Conservation (phyloP, 2,888 invertebrate genomes). For the Archips xylosteana region DNA sequence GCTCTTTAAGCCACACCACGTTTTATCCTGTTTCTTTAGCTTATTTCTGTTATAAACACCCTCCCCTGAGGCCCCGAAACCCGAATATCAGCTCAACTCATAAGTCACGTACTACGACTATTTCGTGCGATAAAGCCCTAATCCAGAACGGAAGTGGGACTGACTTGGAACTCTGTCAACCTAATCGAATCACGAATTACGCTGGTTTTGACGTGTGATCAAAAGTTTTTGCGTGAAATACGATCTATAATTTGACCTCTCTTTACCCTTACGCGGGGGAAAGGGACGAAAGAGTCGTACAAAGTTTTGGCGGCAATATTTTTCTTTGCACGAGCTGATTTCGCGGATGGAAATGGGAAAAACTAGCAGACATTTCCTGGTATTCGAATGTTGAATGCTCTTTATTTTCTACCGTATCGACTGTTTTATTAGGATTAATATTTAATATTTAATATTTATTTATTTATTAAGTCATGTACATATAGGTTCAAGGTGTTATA, state of each 20-base stretch:
- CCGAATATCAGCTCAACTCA: conserved; percentile 21
- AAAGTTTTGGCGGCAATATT: conserved; percentile 30
- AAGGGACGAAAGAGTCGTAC: conserved; percentile 2
- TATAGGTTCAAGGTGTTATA: too few relatives aligned
- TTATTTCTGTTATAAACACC: conserved; percentile 4
- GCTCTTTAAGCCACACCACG: background rate
- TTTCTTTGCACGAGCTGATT: background rate
- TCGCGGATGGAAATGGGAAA: background rate
- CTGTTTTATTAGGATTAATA: too few relatives aligned
- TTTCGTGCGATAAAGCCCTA: conserved; percentile 38
- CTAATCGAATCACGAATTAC: conserved; percentile 44
- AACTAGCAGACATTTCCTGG: background rate
- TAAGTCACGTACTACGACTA: conserved; percentile 36
- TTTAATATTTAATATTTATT: too few relatives aligned
- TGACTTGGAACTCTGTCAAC: conserved; percentile 44
- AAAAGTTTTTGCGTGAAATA: conserved; percentile 30
- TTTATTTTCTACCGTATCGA: background rate
- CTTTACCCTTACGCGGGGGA: conserved; percentile 7
- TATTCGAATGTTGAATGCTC: background rate
- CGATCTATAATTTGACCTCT: conserved; percentile 18
- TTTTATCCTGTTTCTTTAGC: background rate
- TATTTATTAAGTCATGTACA: too few relatives aligned
- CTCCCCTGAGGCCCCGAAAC: background rate
- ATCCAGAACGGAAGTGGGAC: conserved; percentile 39
- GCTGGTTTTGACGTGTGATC: conserved; percentile 43